Percentiles rank a stretch among this genome's conserved stretches.
Conservation (phyloP, 1,140 invertebrate genomes). For the Goniozus legneri region DNA sequence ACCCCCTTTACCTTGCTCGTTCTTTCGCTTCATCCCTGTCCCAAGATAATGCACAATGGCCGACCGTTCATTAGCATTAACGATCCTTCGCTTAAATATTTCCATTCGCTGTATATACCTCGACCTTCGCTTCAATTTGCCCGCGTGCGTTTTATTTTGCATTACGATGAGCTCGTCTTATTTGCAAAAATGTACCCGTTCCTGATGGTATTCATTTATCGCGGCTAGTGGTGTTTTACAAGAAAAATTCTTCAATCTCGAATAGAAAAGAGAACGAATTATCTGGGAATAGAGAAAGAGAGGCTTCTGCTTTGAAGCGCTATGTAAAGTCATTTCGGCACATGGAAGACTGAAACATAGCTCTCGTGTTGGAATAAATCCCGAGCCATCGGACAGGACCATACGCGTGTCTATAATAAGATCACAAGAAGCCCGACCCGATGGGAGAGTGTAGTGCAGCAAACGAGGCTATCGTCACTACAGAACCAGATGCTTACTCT, state of each 20-base stretch:
- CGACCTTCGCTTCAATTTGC: too few species aligned
- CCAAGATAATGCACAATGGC: conserved; percentile 19
- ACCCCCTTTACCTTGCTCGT: conserved; percentile 1
- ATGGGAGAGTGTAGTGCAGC: conserved; percentile 29
- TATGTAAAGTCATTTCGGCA: too few species aligned
- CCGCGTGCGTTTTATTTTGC: too few species aligned
- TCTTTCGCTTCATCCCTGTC: conserved; percentile 11
- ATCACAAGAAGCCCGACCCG: conserved; percentile 20
- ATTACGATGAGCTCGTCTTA: too few species aligned
- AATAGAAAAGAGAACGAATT: neutral
- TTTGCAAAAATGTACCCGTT: too few species aligned
- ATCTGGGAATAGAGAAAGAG: neutral
- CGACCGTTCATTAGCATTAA: conserved; percentile 28
- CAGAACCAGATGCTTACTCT: conserved; percentile 27
- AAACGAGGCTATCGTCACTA: conserved; percentile 43
- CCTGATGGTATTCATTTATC: too few species aligned
- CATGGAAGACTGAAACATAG: too few species aligned
- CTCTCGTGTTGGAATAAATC: conserved; percentile 15
- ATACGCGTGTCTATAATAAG: conserved; percentile 18
- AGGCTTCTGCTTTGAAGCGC: too few species aligned
- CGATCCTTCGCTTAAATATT: conserved; percentile 16
- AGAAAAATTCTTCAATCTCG: too few species aligned
- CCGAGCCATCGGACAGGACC: conserved; percentile 2
- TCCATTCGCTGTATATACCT: conserved; percentile 13
- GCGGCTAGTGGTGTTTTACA: too few species aligned